Evolutionary conservation across 2,113 vertebrate species (phyloP).

Genomic region (Spea bombifrons): DNA sequence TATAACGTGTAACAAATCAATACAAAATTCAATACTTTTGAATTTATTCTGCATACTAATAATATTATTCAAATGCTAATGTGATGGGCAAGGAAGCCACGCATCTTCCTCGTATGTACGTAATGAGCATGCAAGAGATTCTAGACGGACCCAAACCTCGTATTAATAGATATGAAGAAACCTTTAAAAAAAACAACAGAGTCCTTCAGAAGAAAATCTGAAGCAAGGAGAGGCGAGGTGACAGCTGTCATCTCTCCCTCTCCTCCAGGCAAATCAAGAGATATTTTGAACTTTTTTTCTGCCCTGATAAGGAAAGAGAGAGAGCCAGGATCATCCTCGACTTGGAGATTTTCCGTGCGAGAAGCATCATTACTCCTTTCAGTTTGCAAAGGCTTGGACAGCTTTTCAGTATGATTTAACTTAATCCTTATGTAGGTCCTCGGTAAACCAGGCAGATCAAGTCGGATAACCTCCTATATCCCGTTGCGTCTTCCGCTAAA

Average conservation of each 20-base stretch:
- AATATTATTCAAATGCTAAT: too few species aligned
- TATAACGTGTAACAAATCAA: too few species aligned
- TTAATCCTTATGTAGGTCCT: conserved; percentile 39
- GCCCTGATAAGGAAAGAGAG: conserved; percentile 19
- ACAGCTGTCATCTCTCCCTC: conserved; percentile 36
- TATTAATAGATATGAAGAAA: conserved; percentile 17
- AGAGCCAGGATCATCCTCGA: conserved; percentile 14
- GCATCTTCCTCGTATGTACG: too few species aligned
- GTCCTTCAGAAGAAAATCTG: not conserved
- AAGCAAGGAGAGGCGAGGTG: conserved; percentile 25
- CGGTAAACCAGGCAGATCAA: conserved; percentile 39
- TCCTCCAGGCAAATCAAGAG: conserved; percentile 28
- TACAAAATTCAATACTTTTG: too few species aligned
- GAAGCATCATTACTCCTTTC: conserved; percentile 40
- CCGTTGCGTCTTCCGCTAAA: conserved; percentile 28
- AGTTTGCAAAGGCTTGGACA: conserved; percentile 39
- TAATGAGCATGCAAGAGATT: not conserved
- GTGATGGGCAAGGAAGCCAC: too few species aligned
- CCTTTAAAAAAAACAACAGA: not conserved
- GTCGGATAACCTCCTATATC: conserved; percentile 32
- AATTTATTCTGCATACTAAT: too few species aligned
- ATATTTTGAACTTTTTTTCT: conserved; percentile 23
- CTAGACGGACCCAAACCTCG: conserved; percentile 5
- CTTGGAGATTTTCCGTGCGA: conserved; percentile 26
- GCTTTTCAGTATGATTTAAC: conserved; percentile 42